Evolutionary conservation across 2,113 vertebrate species (phyloP).

Genomic region (Donacobius atricapilla): DNA sequence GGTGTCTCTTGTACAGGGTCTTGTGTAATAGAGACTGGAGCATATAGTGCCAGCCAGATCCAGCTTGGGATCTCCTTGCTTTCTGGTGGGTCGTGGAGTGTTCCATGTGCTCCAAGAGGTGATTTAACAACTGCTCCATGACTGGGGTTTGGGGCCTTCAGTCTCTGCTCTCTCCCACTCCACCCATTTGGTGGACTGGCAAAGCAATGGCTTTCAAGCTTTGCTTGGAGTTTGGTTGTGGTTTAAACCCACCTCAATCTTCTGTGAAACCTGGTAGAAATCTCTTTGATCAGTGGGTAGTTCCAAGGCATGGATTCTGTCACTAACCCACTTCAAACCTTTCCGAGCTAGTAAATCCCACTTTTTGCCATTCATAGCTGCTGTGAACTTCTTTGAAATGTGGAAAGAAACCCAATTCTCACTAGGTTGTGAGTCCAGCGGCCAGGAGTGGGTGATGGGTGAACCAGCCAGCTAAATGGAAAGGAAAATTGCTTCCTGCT

Average conservation of each 20-base stretch:
- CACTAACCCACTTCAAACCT: not conserved
- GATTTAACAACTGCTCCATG: not conserved
- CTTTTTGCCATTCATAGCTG: not conserved
- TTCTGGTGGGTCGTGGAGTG: not conserved
- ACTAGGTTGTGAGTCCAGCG: not conserved
- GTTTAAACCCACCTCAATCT: not conserved
- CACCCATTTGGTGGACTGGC: not conserved
- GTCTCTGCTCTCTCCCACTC: not conserved
- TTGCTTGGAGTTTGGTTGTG: not conserved
- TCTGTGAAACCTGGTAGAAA: not conserved
- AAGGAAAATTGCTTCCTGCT: not conserved
- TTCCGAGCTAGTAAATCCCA: not conserved
- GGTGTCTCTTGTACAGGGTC: not conserved
- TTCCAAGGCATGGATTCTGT: not conserved
- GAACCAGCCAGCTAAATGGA: not conserved
- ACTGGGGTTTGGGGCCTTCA: not conserved
- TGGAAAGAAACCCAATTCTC: not conserved
- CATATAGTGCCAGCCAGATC: accelerated
- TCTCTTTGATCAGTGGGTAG: not conserved
- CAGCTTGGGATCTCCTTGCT: not conserved
- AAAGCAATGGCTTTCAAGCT: not conserved
- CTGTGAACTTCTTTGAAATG: not conserved
- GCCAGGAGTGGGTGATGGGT: not conserved
- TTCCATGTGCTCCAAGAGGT: not conserved
- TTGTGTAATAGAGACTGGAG: not conserved